Evolutionary conservation across 1,140 invertebrate genomes (phyloP), one percentile per base, ranked within the genome.

Genomic region (Xylocopa sonorina): DNA sequence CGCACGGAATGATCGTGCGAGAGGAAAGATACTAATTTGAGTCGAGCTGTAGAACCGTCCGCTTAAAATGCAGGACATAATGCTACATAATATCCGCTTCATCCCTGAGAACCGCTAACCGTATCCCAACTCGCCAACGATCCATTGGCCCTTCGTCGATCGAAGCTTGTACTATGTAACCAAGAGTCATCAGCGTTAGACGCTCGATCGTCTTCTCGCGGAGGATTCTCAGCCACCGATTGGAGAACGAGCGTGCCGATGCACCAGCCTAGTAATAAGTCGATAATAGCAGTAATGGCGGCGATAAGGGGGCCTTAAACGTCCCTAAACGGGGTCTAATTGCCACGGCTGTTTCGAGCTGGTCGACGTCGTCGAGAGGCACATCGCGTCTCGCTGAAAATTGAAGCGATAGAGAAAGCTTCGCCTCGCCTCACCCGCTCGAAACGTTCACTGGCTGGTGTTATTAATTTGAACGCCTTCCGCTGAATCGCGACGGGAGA

Each of bases 251-350:
- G 41, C 51, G 73, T 53, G 68, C 43, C 51, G 68, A 63, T 55
- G 57, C 58, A 27, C 14, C 60, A n/a, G 38, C 55, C 27, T 81
- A 85, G 89, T 92, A 92, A 92, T 91, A 91, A 92, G 90, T 90
- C 90, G 92, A 92, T 93, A 93, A 93, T 93, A 90, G 90, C 89
- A 88, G 88, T 90, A 91, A 92, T 92, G 89, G 89, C 85, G 10
- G 80, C 91, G 90, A 92, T 92, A 92, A 92, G 88, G 81, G 87
- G 84, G 48, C 83, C 85, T 88, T 93, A 92, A 93, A 92, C 89
- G 90, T 84, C 88, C 86, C 86, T 91, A 92, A 92, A 92, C 88
- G 91, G 92, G 91, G 89, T 82, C 88, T 92, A 92, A 93, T 93
- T 93, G 88, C 79, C 89, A n/a, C n/a, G n/a, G n/a, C n/a, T n/a